Evolutionary conservation across 2,113 vertebrate genomes (phyloP).

Genomic region (Gymnorhina tibicen): DNA sequence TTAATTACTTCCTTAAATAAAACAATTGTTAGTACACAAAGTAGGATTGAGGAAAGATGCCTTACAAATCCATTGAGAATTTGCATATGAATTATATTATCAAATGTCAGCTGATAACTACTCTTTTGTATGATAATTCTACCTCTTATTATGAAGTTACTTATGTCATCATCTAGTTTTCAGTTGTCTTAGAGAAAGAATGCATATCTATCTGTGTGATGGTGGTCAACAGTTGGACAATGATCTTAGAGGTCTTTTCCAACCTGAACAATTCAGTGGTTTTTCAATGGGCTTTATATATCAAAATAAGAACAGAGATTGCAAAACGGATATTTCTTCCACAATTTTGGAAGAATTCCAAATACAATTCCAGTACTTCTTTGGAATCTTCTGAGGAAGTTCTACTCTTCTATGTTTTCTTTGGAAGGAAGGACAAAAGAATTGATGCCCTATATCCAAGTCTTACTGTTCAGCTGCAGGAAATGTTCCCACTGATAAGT

Average conservation of each 20-base stretch:
- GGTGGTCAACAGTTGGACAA: accelerated
- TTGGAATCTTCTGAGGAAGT: not conserved
- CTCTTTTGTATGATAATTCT: not conserved
- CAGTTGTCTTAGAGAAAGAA: not conserved
- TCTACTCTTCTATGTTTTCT: not conserved
- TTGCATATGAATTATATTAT: not conserved
- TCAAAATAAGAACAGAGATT: not conserved
- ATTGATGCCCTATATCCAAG: not conserved
- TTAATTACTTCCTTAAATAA: not conserved
- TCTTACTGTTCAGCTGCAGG: not conserved
- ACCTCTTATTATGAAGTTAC: not conserved
- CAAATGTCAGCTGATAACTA: not conserved
- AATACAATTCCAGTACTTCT: too few relatives aligned
- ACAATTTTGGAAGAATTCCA: too few relatives aligned
- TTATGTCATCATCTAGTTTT: not conserved
- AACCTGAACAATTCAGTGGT: not conserved
- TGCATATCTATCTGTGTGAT: not conserved
- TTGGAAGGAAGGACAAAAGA: not conserved
- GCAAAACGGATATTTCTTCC: not conserved
- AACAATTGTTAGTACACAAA: not conserved
- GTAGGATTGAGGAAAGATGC: not conserved
- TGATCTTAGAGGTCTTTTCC: not conserved
- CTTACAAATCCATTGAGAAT: not conserved
- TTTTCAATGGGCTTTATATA: not conserved
- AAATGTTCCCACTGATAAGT: not conserved